Conservation (phyloP, 1,140 invertebrate genomes). For the Drosophila simulans region DNA sequence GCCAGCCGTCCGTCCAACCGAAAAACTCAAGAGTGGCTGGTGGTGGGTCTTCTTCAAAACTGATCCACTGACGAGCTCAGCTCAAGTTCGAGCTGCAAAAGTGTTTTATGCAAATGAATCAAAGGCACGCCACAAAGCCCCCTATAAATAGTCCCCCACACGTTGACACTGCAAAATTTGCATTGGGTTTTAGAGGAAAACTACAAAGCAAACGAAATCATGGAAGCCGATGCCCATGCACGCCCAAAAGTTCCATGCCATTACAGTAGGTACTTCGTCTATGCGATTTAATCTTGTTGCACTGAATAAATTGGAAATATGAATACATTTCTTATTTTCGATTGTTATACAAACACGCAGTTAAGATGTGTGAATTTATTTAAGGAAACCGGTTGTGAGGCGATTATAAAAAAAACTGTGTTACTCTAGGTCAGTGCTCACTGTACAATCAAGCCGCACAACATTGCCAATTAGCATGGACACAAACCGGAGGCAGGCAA, state of each 20-base stretch:
- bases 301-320: no score
- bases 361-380: no score
- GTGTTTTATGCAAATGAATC: constrained; percentile 73
- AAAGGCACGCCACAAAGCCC: constrained; percentile 46
- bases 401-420: background rate
- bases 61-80: constrained; percentile 28
- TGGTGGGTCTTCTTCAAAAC: constrained; percentile 20
- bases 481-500: constrained; percentile 60
- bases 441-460: constrained; percentile 11
- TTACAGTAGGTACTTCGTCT: constrained; percentile 16
- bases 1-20: constrained; percentile 11
- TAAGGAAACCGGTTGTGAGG: no score
- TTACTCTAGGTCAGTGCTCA: constrained; percentile 2
- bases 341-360: no score
- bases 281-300: background rate
- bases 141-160: constrained; percentile 12
- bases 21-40: constrained; percentile 41
- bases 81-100: constrained; percentile 54
- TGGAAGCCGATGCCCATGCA: constrained; percentile 12
- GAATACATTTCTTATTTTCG: no score
- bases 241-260: constrained; percentile 28
- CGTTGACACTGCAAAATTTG: constrained; percentile 70
- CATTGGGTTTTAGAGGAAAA: constrained; percentile 53
- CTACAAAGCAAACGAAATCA: constrained; percentile 34
- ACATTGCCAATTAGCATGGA: constrained; percentile 58